These are phyloP conservation scores for Podiceps cristatus DNA, from an alignment of 2,113 vertebrate genomes.

Conservation along the genomic window DNA sequence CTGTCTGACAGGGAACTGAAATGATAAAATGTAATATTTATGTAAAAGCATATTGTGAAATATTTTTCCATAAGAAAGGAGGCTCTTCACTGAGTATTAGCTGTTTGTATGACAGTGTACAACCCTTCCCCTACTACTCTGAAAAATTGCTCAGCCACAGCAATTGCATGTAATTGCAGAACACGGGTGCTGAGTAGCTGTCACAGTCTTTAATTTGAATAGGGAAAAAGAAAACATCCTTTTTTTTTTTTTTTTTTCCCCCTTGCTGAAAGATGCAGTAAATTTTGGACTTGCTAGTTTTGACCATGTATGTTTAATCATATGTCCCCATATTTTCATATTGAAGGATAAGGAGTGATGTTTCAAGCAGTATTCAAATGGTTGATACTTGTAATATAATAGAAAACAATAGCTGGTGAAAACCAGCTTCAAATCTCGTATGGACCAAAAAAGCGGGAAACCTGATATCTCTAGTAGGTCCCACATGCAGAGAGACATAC, in stretches of 20 bases:
- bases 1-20: not conserved
- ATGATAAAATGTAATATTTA: not conserved
- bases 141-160: not conserved
- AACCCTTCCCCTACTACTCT: not conserved
- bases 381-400: not conserved
- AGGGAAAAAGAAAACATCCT: not conserved
- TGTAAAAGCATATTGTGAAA: not conserved
- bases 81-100: not conserved
- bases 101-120: not conserved
- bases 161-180: not conserved
- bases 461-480: not conserved
- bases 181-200: not conserved
- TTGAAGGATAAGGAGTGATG: not conserved
- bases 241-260: not conserved
- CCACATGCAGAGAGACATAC: not conserved
- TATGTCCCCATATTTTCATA: not conserved
- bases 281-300: not conserved
- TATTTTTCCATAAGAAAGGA: not conserved
- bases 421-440: slow-evolving; percentile 2
- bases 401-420: not conserved
- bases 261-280: not conserved
- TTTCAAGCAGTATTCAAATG: not conserved
- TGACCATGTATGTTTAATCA: not conserved
- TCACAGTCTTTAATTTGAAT: not conserved
- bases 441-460: slow-evolving; percentile 24